Percentiles rank a stretch among this genome's conserved stretches.
Evolutionary conservation across 2,113 vertebrate species (phyloP).

Genomic region (Dicerorhinus sumatrensis): DNA sequence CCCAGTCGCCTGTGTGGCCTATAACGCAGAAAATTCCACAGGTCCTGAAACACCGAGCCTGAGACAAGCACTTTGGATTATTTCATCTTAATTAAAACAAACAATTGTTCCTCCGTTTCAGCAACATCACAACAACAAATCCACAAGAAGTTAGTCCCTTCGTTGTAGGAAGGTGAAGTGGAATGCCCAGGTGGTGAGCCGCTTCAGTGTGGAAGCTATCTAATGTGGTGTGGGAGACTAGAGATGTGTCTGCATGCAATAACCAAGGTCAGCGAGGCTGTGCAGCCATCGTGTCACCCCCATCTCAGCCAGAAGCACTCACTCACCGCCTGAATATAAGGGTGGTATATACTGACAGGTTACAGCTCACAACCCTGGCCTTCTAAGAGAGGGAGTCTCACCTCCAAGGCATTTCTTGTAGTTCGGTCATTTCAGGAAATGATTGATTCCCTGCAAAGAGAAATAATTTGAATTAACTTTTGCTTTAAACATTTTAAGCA

Average conservation of each 20-base stretch:
- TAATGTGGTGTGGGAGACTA: not conserved
- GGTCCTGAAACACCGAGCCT: not conserved
- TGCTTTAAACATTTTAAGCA: not conserved
- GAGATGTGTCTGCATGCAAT: not conserved
- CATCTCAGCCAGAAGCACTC: not conserved
- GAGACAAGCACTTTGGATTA: not conserved
- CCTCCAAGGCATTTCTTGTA: not conserved
- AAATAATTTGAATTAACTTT: not conserved
- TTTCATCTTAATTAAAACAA: not conserved
- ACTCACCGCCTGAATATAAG: rapidly evolving
- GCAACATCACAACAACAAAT: not conserved
- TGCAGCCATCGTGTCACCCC: too few relatives aligned
- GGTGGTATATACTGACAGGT: not conserved
- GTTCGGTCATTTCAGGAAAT: not conserved
- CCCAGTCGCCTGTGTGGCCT: not conserved
- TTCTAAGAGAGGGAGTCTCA: not conserved
- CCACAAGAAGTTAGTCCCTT: not conserved
- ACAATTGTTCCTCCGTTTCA: not conserved
- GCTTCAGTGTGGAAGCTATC: not conserved
- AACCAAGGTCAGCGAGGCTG: not conserved
- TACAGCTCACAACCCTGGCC: not conserved
- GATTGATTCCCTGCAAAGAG: not conserved
- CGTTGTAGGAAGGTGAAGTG: not conserved
- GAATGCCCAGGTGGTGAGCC: not conserved
- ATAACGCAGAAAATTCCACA: not conserved